Evolutionary conservation across 2,113 vertebrate species (phyloP).

Genomic region (Diglossa brunneiventris): DNA sequence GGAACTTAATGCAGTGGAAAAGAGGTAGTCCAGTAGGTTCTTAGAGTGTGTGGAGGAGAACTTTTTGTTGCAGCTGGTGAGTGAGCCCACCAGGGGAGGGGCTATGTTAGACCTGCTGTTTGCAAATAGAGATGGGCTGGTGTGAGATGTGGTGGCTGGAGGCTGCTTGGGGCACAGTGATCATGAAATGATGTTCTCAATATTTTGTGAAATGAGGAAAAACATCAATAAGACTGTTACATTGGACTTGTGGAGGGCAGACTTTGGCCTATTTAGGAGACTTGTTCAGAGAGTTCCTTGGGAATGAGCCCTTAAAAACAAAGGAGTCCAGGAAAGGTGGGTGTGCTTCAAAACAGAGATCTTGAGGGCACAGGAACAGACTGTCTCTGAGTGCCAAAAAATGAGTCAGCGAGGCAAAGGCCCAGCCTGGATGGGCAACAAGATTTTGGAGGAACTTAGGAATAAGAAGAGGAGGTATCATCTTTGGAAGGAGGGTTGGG

Average conservation of each 20-base stretch:
- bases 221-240: too few relatives aligned
- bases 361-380: background rate
- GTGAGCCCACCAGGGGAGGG: background rate
- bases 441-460: background rate
- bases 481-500: background rate
- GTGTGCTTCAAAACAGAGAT: background rate
- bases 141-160: background rate
- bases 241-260: background rate
- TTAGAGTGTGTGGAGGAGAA: background rate
- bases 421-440: background rate
- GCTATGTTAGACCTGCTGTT: background rate
- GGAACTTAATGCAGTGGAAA: background rate
- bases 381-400: too few relatives aligned
- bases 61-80: background rate
- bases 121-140: background rate
- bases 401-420: rapidly evolving
- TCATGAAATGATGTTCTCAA: background rate
- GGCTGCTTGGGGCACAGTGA: rapidly evolving
- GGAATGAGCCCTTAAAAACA: background rate
- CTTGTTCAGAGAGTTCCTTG: background rate
- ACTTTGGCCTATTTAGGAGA: background rate
- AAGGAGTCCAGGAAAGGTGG: background rate
- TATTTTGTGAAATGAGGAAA: background rate
- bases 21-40: background rate
- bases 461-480: background rate